Conservation (phyloP, 2,888 invertebrate genomes). For the Pammene aurita region DNA sequence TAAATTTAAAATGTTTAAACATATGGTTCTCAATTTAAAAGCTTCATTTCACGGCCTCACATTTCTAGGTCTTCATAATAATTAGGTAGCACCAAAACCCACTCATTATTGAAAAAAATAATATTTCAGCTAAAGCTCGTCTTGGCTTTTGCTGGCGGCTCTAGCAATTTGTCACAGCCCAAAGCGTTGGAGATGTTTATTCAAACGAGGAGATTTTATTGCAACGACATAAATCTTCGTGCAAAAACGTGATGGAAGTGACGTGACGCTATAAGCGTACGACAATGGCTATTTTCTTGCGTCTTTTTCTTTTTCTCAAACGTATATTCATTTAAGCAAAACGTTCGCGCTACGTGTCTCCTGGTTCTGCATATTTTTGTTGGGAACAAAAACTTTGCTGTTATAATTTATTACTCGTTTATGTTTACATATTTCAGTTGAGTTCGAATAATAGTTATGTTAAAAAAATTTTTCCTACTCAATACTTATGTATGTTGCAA, state of each 20-base stretch:
- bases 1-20: no score
- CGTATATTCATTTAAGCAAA: constrained; percentile 42
- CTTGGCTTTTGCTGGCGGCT: constrained; percentile 71
- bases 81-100: not conserved
- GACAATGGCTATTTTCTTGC: constrained; percentile 61
- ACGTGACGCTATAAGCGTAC: constrained; percentile 68
- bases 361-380: constrained; percentile 8
- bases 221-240: constrained; percentile 77
- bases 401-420: constrained; percentile 7
- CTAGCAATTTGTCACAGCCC: constrained; percentile 76
- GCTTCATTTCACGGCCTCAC: not conserved
- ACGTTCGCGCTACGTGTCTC: constrained; percentile 26
- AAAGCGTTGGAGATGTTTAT: constrained; percentile 74
- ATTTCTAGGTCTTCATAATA: not conserved
- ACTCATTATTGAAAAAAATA: no score
- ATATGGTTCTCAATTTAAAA: no score
- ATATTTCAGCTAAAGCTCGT: constrained; percentile 73
- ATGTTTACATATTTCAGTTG: not conserved
- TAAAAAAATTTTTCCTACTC: no score
- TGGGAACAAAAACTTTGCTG: constrained; percentile 1
- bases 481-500: no score
- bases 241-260: constrained; percentile 70
- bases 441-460: not conserved
- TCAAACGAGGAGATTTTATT: constrained; percentile 81
- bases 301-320: constrained; percentile 46